Percentiles rank a stretch among this genome's conserved stretches.
Conservation (phyloP, 2,888 invertebrate genomes). For the Epistrophe grossulariae region DNA sequence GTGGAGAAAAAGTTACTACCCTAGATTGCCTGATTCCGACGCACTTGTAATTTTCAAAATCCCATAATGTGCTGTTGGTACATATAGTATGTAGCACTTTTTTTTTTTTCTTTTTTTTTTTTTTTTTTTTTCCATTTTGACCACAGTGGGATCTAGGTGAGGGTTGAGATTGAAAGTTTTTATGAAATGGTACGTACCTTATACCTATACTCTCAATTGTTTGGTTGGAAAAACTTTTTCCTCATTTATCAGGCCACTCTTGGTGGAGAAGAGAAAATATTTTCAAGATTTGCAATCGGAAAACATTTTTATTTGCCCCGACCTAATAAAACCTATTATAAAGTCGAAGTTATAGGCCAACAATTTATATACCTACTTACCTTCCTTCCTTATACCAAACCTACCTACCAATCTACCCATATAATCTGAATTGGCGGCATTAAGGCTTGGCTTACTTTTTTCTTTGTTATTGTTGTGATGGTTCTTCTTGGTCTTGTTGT, state of each 20-base stretch:
- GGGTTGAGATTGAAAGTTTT: constrained; percentile 9
- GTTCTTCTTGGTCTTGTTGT: too few relatives aligned
- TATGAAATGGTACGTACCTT: neutral
- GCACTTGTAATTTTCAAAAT: constrained; percentile 57
- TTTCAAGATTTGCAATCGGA: constrained; percentile 72
- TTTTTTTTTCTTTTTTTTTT: too few relatives aligned
- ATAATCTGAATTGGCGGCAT: constrained; percentile 31
- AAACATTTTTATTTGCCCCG: constrained; percentile 66
- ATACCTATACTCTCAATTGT: neutral
- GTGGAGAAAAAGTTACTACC: constrained; percentile 64
- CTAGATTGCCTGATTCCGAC: constrained; percentile 61
- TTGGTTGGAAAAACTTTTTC: constrained; percentile 49
- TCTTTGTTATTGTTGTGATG: neutral
- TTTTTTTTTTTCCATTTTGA: too few relatives aligned
- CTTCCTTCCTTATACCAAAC: neutral
- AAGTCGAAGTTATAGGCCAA: constrained; percentile 47
- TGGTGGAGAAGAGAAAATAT: constrained; percentile 41
- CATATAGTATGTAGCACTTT: neutral
- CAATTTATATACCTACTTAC: neutral
- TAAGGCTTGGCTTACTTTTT: constrained; percentile 35
- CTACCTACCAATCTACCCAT: neutral
- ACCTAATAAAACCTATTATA: constrained; percentile 73
- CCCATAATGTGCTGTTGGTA: constrained; percentile 6
- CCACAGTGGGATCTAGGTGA: constrained; percentile 22
- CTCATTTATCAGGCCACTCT: constrained; percentile 61